These are phyloP conservation scores for Nycticorax nycticorax DNA, from an alignment of 2,113 vertebrate species.

Conservation along the genomic window DNA sequence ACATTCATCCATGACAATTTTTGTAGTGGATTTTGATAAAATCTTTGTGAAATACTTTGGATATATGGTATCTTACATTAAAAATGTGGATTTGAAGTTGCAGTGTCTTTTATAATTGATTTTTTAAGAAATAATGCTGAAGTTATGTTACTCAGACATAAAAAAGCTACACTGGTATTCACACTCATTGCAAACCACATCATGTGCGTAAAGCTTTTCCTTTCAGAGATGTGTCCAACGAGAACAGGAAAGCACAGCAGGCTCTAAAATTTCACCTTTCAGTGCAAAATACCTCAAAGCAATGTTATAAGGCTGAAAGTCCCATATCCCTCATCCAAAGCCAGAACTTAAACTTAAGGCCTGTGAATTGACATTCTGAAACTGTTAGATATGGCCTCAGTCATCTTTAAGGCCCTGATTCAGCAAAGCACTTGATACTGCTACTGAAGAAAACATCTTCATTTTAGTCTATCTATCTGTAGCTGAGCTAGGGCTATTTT, in stretches of 20 bases:
- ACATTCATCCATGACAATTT: not conserved
- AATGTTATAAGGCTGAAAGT: not conserved
- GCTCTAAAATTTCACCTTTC: not conserved
- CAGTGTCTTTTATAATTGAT: not conserved
- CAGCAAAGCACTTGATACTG: not conserved
- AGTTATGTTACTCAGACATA: not conserved
- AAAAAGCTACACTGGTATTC: not conserved
- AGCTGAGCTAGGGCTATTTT: not conserved
- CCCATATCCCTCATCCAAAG: not conserved
- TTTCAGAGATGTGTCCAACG: not conserved
- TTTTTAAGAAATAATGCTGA: not conserved
- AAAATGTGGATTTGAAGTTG: not conserved
- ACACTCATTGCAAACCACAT: not conserved
- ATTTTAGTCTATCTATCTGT: not conserved
- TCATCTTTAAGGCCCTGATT: not conserved
- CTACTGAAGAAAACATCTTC: not conserved
- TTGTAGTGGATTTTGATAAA: conserved; percentile 22
- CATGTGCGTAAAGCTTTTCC: not conserved
- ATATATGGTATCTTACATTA: not conserved
- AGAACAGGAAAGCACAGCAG: not conserved
- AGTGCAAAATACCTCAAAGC: not conserved
- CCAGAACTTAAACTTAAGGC: not conserved
- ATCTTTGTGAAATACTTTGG: not conserved
- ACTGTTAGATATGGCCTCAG: not conserved
- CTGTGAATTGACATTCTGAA: not conserved